Evolutionary conservation across 1,140 invertebrate species (phyloP), one percentile per base, ranked within the genome.

Genomic region (Aphidius gifuensis): DNA sequence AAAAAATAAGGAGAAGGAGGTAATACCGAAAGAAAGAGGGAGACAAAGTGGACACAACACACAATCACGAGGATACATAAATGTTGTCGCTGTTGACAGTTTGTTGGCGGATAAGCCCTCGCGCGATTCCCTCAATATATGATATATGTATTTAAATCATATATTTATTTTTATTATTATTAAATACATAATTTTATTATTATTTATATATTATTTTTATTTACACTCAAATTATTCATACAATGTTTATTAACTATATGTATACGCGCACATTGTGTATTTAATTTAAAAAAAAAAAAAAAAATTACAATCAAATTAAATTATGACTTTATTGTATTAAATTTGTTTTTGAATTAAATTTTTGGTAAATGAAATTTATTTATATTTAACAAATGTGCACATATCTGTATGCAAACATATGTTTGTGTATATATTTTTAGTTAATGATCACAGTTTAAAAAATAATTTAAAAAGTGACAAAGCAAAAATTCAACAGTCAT

Each of bases 191-290:
- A 58, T 9, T 11, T 53, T 23, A 42, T 64, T 46, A 16, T 59
- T 64, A 61, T 62, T 61, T 62, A 64, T 62, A 64, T 66, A 64
- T 53, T 54, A 44, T 56, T 59, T 65, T 62, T 54, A 67, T 53
- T 63, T 64, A 65, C 55, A 54, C 64, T 64, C 16, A 64, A 55
- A 9, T 66, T 63, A 58, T 63, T 62, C 56, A 60, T 43, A 40
- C 56, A 61, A 64, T 64, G 64, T 66, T 55, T 59, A 32, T 55
- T 45, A 64, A 64, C 48, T 21, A 32, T 3, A 32, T 1, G 4
- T 1, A 32, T 32, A 32, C 23, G 23, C 4, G 23, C 23, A 32
- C 23, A 32, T 32, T 32, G 23, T 32, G 23, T 3, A 32, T 32
- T 32, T 32, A 32, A 32, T 16, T 16, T 16, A 16, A 16, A 16